Conservation (phyloP, 2,797 vertebrate species). For the Antrozous pallidus region DNA sequence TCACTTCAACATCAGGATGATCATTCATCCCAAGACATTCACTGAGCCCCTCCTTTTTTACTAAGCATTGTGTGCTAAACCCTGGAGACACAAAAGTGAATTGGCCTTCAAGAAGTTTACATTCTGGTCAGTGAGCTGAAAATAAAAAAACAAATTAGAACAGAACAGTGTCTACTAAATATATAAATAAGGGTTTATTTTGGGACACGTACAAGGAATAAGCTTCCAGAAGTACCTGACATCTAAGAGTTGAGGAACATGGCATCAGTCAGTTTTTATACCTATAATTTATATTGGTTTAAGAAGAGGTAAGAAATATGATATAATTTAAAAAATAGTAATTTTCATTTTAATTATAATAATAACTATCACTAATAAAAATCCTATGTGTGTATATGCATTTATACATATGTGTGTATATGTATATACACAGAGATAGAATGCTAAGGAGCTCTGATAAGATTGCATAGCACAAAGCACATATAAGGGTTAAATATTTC, state of each 20-base stretch:
- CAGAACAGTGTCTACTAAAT: background rate
- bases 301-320: background rate
- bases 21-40: background rate
- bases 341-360: background rate
- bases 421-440: background rate
- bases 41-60: background rate
- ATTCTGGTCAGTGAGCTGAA: background rate
- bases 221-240: background rate
- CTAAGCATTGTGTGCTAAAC: background rate
- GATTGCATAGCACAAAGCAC: background rate
- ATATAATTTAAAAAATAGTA: background rate
- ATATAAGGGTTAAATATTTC: background rate
- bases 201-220: background rate
- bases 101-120: background rate
- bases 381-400: background rate
- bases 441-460: background rate
- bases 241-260: background rate
- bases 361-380: background rate
- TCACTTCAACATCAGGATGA: background rate
- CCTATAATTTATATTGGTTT: background rate
- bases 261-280: background rate
- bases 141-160: background rate
- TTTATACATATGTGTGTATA: rapidly evolving
- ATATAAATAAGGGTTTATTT: background rate
- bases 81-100: background rate